Evolutionary conservation across 2,888 invertebrate species (phyloP).

Genomic region (Pseudococcus longispinus): DNA sequence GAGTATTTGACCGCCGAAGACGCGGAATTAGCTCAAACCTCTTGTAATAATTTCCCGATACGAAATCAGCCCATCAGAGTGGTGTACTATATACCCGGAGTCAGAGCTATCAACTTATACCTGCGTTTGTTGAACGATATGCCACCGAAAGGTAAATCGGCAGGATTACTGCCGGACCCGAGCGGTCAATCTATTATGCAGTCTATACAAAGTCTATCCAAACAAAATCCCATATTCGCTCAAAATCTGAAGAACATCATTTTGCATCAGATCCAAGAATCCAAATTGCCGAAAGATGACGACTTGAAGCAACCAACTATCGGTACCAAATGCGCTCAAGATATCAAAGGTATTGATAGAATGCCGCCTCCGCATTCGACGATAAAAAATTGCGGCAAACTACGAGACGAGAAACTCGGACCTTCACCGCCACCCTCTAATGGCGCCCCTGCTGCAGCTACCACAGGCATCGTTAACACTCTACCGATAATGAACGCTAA

Average conservation of each 20-base stretch:
- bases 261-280: constrained; percentile 63
- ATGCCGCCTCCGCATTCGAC: neutral
- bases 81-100: constrained; percentile 66
- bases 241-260: constrained; percentile 64
- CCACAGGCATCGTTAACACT: constrained; percentile 25
- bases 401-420: constrained; percentile 22
- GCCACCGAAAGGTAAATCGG: constrained; percentile 60
- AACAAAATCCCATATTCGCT: constrained; percentile 65
- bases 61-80: constrained; percentile 64
- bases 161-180: constrained; percentile 64
- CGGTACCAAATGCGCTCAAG: neutral
- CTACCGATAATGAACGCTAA: constrained; percentile 43
- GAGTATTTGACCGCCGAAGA: constrained; percentile 64
- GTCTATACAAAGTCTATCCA: constrained; percentile 65
- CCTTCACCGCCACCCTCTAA: constrained; percentile 28
- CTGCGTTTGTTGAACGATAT: constrained; percentile 64
- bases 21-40: constrained; percentile 63
- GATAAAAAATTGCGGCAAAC: neutral
- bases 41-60: constrained; percentile 62
- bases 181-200: constrained; percentile 64
- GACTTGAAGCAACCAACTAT: constrained; percentile 58
- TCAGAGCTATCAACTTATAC: constrained; percentile 66
- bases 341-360: constrained; percentile 15
- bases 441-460: neutral
- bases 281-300: constrained; percentile 58